A percentile compares a stretch with the other conserved stretches of the same genome.
phyloP scores from a whole-genome alignment of 2,888 invertebrate genomes.

The Lasioglossum malachurum region DNA sequence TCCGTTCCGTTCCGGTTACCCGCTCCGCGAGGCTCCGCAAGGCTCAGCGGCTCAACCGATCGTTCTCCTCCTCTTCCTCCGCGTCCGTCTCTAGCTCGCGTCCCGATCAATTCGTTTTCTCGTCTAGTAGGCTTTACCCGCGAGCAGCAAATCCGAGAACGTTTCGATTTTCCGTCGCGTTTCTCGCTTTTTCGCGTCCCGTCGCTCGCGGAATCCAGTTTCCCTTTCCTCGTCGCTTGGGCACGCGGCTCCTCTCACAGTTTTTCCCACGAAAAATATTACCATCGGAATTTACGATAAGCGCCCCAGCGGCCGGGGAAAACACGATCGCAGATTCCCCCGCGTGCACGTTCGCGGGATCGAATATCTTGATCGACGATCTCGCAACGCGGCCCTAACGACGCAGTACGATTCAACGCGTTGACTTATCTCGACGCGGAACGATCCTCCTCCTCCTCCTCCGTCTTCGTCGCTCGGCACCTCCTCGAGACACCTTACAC shows the following conservation, averaged over 20 bases:
- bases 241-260: background rate
- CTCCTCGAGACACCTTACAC: background rate
- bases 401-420: conserved; percentile 16
- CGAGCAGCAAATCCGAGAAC: background rate
- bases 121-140: background rate
- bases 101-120: conserved; percentile 13
- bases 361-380: conserved; percentile 39
- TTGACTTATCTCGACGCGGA: conserved; percentile 16
- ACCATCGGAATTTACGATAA: conserved; percentile 9
- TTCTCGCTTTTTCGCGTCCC: background rate
- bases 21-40: conserved; percentile 70
- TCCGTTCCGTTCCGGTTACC: conserved; percentile 80
- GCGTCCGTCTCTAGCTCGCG: background rate
- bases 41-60: conserved; percentile 34
- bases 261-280: background rate
- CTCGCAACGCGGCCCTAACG: conserved; percentile 11
- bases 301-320: background rate
- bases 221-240: background rate
- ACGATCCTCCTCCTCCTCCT: conserved; percentile 11
- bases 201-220: background rate
- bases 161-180: background rate
- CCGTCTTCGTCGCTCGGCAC: background rate
- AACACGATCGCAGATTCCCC: conserved; percentile 27
- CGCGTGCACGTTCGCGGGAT: conserved; percentile 12
- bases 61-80: conserved; percentile 50